phyloP scores from a whole-genome alignment of 2,888 invertebrate species.

The Andrena camellia region DNA sequence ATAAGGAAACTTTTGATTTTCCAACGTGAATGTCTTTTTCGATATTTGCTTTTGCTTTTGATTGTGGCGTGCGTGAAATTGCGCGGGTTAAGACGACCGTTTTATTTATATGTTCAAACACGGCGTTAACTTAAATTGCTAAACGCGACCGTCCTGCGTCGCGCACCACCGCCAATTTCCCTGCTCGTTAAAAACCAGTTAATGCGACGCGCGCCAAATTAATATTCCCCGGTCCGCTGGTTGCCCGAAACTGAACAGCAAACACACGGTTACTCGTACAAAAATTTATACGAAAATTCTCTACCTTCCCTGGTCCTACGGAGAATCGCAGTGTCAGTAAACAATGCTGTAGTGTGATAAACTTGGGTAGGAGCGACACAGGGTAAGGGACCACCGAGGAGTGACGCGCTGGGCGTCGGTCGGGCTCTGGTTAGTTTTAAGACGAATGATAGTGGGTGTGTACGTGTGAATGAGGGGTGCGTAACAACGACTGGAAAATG shows the following conservation, averaged over 20 bases:
- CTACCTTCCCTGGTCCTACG: not conserved
- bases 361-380: no score
- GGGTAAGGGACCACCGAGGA: no score
- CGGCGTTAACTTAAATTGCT: slow-evolving; percentile 56
- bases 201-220: slow-evolving; percentile 51
- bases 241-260: not conserved
- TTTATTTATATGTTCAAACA: slow-evolving; percentile 51
- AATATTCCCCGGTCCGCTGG: slow-evolving; percentile 33
- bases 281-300: not conserved
- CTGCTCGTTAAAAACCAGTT: slow-evolving; percentile 59
- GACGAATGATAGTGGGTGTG: no score
- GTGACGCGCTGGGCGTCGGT: no score
- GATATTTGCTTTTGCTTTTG: not conserved
- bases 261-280: not conserved
- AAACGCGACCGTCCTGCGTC: slow-evolving; percentile 48
- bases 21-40: not conserved
- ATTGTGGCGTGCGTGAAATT: not conserved
- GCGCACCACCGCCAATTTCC: slow-evolving; percentile 36
- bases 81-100: slow-evolving; percentile 19
- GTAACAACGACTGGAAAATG: no score
- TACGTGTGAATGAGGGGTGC: no score
- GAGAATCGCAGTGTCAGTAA: no score
- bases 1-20: not conserved
- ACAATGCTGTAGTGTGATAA: no score
- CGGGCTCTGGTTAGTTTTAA: no score